Evolutionary conservation across 2,797 vertebrate genomes (phyloP), one percentile per base, ranked within the genome.

Genomic region (Kryptopterus vitreolus): DNA sequence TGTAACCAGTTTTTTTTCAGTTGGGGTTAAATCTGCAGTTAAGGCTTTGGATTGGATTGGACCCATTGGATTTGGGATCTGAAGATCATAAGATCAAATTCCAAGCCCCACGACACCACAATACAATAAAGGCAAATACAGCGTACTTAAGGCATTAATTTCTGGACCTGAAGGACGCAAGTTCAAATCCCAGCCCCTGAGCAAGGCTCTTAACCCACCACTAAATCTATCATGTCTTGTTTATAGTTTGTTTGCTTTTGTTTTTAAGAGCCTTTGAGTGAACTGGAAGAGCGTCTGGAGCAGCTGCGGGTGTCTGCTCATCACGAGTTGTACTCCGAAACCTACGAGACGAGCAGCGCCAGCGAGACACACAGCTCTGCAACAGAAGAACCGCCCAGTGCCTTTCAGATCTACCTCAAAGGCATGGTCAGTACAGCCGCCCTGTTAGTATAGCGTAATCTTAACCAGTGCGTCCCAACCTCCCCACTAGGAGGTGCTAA

Each of bases 351-450:
- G 0, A 59, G 16, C 12, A 66, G 84, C 52, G 81, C 73, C 77
- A 88, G 86, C 9, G 87, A 90, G 38, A 5, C 46, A 0, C 81
- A 43, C 31, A 88, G 87, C 78, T 89, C 89, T 0, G 87, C 81
- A 24, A 43, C 73, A 0, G 88, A 88, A 4, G 77, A 61, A 0
- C n/a, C 82, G 9, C 82, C 87, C 33, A 88, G 84, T 3, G 88
- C 89, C 59, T 93, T 92, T 15, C 88, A 89, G 0, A 85, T 85
- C 63, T 92, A 92, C 84, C 48, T 90, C 1, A 85, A 87, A 71
- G 73, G 85, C 81, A 85, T 90, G 89, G 93, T 94, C 87, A 85
- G 93, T 92, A 82, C 78, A 53, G 20, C 22, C 10, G 52, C 16
- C n/a, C n/a, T n/a, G n/a, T n/a, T n/a, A n/a, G n/a, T n/a, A n/a